Conservation (phyloP, 2,888 invertebrate species). For the Cryptosula pallasiana region DNA sequence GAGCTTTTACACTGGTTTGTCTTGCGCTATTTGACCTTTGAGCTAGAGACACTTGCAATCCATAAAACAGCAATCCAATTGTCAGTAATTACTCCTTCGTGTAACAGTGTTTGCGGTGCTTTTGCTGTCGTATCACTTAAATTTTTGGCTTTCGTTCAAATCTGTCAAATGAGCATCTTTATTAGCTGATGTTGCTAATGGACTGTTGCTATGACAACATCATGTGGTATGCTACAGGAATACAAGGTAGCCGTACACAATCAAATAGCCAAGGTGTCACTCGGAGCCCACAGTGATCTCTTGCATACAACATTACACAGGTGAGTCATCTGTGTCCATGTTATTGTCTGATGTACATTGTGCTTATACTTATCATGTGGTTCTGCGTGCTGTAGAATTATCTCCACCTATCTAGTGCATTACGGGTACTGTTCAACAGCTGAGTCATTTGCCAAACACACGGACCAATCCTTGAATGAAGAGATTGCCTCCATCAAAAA, state of each 20-base stretch:
- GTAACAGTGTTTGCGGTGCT: too few species aligned
- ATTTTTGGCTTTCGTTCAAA: too few species aligned
- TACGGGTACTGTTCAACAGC: conserved; percentile 94
- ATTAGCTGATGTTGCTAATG: too few species aligned
- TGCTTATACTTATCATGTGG: too few species aligned
- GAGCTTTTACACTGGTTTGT: too few species aligned
- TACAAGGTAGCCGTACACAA: conserved; percentile 17
- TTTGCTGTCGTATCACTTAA: too few species aligned
- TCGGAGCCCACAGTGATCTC: conserved; percentile 79
- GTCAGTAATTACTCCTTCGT: too few species aligned
- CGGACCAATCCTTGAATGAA: conserved; percentile 87
- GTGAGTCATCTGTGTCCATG: conserved; percentile 56
- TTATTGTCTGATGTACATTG: conserved; percentile 27
- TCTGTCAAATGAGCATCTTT: too few species aligned
- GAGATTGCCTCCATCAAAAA: conserved; percentile 81
- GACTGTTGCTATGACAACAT: too few species aligned
- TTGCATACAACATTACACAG: conserved; percentile 88
- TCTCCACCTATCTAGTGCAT: conserved; percentile 93
- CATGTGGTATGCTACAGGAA: conserved; percentile 20
- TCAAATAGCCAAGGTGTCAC: conserved; percentile 77
- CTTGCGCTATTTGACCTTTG: too few species aligned
- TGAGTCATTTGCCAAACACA: conserved; percentile 86
- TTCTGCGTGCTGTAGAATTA: conserved; percentile 74
- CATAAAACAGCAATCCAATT: too few species aligned
- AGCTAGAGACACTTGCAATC: too few species aligned